Evolutionary conservation across 30 jellyfish, hydroid and myxozoan species (phyloP).

Genomic region (Hydractinia echinata): DNA sequence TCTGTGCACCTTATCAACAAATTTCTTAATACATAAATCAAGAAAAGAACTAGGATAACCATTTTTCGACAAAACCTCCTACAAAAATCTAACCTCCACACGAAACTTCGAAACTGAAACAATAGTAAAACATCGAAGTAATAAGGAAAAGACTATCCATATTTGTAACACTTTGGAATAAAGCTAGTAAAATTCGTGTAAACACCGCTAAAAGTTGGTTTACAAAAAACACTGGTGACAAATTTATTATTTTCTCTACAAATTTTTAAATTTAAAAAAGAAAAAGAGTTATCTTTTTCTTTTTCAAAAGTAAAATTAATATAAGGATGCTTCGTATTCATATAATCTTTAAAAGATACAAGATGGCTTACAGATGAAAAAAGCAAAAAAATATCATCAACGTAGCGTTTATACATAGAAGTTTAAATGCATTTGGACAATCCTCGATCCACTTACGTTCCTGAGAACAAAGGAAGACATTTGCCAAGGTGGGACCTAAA

Average conservation of each 20-base stretch:
- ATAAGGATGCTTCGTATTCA: conserved; percentile 2
- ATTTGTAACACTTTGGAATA: neutral
- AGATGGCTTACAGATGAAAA: neutral
- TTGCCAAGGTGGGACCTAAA: conserved; percentile 37
- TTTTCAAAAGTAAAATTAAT: conserved; percentile 15
- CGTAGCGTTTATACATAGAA: neutral
- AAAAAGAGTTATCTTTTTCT: conserved; percentile 3
- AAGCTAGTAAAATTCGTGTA: neutral
- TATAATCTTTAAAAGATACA: neutral
- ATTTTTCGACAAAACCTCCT: neutral
- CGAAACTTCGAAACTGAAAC: conserved; percentile 3
- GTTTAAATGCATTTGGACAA: neutral
- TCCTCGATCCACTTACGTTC: conserved; percentile 11
- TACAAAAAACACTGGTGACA: no score
- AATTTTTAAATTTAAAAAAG: neutral
- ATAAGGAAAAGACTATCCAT: neutral
- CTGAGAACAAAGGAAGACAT: conserved; percentile 8
- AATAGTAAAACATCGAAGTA: neutral
- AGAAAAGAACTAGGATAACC: conserved; percentile 9
- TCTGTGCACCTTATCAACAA: no score
- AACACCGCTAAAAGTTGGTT: conserved; percentile 12
- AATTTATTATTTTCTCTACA: no score
- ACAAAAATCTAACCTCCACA: conserved; percentile 2
- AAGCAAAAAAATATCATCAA: conserved; percentile 1
- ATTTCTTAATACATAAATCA: neutral